A percentile compares a stretch with the other conserved stretches of the same genome.
Conservation (phyloP, 2,113 vertebrate species). For the Myiozetetes cayanensis region DNA sequence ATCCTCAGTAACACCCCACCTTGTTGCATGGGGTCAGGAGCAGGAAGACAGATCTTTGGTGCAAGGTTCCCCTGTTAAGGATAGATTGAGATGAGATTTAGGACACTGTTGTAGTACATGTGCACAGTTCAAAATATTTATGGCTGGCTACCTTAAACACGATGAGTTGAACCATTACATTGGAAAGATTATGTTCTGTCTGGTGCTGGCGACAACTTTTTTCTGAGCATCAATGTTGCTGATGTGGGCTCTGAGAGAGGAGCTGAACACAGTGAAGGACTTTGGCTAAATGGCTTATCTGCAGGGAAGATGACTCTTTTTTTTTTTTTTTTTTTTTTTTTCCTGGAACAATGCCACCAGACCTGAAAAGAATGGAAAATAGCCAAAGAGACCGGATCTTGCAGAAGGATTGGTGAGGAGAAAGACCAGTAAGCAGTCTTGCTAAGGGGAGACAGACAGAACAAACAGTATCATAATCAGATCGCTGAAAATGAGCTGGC, state of each 20-base stretch:
- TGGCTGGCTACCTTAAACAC: not conserved
- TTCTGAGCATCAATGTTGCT: not conserved
- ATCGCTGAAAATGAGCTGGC: not conserved
- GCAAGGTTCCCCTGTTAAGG: not conserved
- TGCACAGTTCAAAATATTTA: not conserved
- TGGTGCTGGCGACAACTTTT: not conserved
- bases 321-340: not conserved
- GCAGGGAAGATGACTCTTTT: not conserved
- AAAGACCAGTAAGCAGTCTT: not conserved
- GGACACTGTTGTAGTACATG: not conserved
- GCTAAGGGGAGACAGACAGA: not conserved
- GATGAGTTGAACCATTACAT: not conserved
- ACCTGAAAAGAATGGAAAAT: not conserved
- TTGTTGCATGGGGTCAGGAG: not conserved
- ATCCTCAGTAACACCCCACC: not conserved
- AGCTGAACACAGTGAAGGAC: not conserved
- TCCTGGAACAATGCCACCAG: not conserved
- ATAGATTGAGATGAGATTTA: not conserved
- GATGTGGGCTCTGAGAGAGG: rapidly evolving
- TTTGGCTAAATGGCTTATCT: not conserved
- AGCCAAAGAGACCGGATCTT: not conserved
- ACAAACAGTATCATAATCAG: not conserved
- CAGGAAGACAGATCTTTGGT: not conserved
- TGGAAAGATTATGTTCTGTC: not conserved
- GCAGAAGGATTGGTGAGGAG: not conserved